phyloP scores from a whole-genome alignment of 2,797 vertebrate genomes.

The Catostomus latipinnis region DNA sequence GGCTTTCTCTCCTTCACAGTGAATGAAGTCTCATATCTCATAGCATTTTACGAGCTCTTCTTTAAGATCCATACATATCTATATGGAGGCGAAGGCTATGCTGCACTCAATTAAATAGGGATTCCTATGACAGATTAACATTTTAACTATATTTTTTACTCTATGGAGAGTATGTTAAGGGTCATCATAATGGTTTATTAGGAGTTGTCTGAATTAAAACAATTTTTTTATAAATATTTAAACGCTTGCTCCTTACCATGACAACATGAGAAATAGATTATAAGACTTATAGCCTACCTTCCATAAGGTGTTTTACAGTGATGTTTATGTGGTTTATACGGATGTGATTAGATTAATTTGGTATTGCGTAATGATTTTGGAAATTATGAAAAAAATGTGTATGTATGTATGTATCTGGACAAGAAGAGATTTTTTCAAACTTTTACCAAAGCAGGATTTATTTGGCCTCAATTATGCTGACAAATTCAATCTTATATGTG shows the following conservation, averaged over 20 bases:
- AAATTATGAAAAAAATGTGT: too few species aligned
- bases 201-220: conserved; percentile 3
- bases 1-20: conserved; percentile 50
- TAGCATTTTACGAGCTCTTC: conserved; percentile 61
- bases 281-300: not conserved
- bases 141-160: conserved; percentile 8
- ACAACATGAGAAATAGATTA: conserved; percentile 4
- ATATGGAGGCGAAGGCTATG: not conserved
- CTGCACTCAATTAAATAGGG: conserved; percentile 52
- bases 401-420: too few species aligned
- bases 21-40: conserved; percentile 58
- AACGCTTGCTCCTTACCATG: not conserved
- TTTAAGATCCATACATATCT: conserved; percentile 4
- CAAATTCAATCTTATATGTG: not conserved
- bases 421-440: too few species aligned
- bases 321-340: not conserved
- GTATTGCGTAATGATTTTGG: too few species aligned
- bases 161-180: not conserved
- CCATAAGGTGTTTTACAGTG: not conserved
- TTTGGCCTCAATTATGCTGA: not conserved
- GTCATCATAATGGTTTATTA: not conserved
- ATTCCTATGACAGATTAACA: not conserved
- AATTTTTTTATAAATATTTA: conserved; percentile 18
- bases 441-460: not conserved
- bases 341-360: not conserved